Percentiles rank a stretch among this genome's conserved stretches.
These are phyloP conservation scores for Zosterops japonicus DNA, from an alignment of 2,113 vertebrate genomes.

Conservation along the genomic window DNA sequence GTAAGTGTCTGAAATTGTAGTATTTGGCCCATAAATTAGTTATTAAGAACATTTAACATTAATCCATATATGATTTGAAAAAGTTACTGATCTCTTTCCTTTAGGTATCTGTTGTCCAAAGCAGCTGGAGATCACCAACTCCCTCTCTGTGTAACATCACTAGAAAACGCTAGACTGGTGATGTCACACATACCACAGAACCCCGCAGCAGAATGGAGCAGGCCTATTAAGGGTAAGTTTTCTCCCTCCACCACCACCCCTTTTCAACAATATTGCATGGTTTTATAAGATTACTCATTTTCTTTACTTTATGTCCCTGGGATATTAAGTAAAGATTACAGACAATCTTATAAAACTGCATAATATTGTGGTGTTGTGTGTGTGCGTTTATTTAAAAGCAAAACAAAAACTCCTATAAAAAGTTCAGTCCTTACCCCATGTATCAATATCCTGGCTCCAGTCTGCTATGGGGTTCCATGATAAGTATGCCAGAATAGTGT, in stretches of 20 bases:
- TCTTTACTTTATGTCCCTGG: conserved; percentile 49
- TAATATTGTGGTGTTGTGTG: conserved; percentile 73
- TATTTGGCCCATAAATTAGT: neutral
- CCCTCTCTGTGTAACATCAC: conserved; percentile 70
- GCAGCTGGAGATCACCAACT: conserved; percentile 73
- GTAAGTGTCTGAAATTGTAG: neutral
- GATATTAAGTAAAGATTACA: conserved; percentile 56
- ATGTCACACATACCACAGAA: conserved; percentile 67
- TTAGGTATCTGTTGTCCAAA: conserved; percentile 75
- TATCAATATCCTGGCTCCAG: conserved; percentile 68
- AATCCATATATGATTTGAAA: conserved; percentile 34
- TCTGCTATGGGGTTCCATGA: conserved; percentile 69
- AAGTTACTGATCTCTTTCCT: conserved; percentile 53
- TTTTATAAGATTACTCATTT: conserved; percentile 70
- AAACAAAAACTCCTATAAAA: neutral
- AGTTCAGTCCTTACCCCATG: conserved; percentile 52
- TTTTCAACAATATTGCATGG: conserved; percentile 72
- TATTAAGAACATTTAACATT: neutral
- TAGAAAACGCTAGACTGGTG: conserved; percentile 62
- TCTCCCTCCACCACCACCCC: conserved; percentile 55
- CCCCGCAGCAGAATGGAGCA: conserved; percentile 71
- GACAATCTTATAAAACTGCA: conserved; percentile 73
- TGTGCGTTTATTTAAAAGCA: conserved; percentile 44
- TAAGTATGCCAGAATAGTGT: conserved; percentile 47
- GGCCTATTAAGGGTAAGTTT: conserved; percentile 74